These are phyloP conservation scores for Muntiacus muntjak DNA, from an alignment of 2,113 vertebrate genomes.

Conservation along the genomic window DNA sequence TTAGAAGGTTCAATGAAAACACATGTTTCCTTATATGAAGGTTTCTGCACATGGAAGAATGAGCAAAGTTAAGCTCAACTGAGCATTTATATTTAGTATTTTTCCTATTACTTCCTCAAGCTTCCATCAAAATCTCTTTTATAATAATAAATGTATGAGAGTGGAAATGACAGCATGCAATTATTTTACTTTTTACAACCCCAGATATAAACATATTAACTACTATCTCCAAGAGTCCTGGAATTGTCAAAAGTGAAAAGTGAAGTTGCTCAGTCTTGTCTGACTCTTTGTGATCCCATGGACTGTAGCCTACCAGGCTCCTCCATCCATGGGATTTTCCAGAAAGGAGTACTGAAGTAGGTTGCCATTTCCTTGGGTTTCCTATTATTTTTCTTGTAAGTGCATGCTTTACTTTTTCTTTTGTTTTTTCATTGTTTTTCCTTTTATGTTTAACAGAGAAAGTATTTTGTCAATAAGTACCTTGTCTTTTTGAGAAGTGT, in stretches of 20 bases:
- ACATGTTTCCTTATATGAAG: not conserved
- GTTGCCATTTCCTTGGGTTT: not conserved
- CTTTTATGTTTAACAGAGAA: not conserved
- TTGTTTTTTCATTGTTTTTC: not conserved
- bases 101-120: not conserved
- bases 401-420: not conserved
- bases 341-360: not conserved
- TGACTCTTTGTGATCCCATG: not conserved
- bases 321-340: not conserved
- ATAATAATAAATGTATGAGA: not conserved
- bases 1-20: not conserved
- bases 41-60: not conserved
- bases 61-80: not conserved
- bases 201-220: not conserved
- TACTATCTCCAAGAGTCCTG: not conserved
- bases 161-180: not conserved
- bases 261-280: rapidly evolving
- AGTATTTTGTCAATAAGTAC: not conserved
- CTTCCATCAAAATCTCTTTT: not conserved
- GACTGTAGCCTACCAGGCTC: not conserved
- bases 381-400: not conserved
- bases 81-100: not conserved
- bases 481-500: not conserved
- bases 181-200: not conserved
- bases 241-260: not conserved